Conservation (phyloP, 2,797 vertebrate genomes). For the Staurois parvus region DNA sequence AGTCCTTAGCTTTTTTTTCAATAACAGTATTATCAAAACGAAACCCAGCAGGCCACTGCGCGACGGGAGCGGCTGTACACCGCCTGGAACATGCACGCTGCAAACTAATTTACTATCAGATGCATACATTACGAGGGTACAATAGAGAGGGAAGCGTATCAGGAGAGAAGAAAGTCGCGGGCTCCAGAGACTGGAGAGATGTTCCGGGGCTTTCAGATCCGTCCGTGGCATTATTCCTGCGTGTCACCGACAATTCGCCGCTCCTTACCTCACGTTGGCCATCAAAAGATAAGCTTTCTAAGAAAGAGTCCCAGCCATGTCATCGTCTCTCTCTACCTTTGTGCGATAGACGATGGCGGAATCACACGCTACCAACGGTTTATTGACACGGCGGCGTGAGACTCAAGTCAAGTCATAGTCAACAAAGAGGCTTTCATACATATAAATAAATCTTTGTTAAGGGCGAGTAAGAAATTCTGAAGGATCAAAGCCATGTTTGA, state of each 20-base stretch:
- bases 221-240: constrained; percentile 18
- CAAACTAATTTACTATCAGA: constrained; percentile 48
- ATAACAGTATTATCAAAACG: constrained; percentile 52
- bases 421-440: too few species aligned
- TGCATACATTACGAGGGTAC: constrained; percentile 51
- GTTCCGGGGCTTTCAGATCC: background rate
- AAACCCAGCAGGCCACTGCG: constrained; percentile 31
- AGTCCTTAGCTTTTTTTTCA: constrained; percentile 37
- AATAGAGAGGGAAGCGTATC: constrained; percentile 13
- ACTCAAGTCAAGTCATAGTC: too few species aligned
- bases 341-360: background rate
- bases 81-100: background rate
- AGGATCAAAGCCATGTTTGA: too few species aligned
- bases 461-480: too few species aligned
- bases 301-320: background rate
- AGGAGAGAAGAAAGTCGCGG: constrained; percentile 2
- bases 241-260: background rate
- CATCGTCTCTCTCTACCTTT: background rate
- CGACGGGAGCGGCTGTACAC: constrained; percentile 12
- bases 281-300: constrained; percentile 5
- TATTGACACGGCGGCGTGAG: too few species aligned
- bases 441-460: too few species aligned
- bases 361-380: too few species aligned
- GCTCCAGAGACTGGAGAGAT: constrained; percentile 17
- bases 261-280: constrained; percentile 4